These are phyloP conservation scores for Kryptopterus vitreolus DNA, from an alignment of 2,797 vertebrate species.

Conservation along the genomic window DNA sequence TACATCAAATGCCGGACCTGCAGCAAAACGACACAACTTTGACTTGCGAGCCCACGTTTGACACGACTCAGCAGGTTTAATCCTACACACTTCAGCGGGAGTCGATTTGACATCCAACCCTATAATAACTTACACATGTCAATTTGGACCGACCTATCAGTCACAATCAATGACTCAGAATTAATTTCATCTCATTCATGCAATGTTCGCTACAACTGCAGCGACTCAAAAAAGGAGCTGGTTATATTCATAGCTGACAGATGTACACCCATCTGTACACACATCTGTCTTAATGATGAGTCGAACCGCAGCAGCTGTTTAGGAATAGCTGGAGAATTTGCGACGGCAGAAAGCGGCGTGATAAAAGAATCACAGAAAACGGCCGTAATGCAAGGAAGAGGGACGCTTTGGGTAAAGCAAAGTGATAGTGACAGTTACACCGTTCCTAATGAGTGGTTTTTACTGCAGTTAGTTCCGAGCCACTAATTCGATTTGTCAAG, in stretches of 20 bases:
- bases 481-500: background rate
- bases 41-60: background rate
- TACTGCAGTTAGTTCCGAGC: background rate
- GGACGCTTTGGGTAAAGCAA: background rate
- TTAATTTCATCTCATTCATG: background rate
- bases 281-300: background rate
- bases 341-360: background rate
- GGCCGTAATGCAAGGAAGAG: too few species aligned
- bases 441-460: background rate
- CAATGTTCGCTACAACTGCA: background rate
- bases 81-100: background rate
- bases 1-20: constrained; percentile 6
- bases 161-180: constrained; percentile 12
- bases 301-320: constrained; percentile 4
- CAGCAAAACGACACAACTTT: background rate
- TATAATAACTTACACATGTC: background rate
- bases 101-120: background rate
- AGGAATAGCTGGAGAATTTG: background rate
- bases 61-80: constrained; percentile 1
- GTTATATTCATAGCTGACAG: background rate
- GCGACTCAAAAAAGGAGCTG: background rate
- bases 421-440: background rate
- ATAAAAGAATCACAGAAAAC: background rate
- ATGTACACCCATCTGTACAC: background rate
- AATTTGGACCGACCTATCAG: background rate